Conservation (phyloP, 2,888 invertebrate genomes). For the Trissonchulus latispiculum region DNA sequence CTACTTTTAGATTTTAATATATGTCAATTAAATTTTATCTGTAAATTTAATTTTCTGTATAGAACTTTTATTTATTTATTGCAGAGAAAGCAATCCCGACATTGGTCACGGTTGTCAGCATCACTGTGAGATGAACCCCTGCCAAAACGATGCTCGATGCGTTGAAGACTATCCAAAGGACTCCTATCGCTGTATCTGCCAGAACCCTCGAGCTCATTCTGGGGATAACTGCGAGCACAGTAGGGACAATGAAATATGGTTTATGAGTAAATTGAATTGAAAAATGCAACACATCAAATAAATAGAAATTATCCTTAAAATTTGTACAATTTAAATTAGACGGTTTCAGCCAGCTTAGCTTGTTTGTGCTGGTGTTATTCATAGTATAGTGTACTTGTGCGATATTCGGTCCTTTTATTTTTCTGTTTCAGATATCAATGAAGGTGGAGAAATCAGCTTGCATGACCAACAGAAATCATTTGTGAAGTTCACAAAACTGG, state of each 20-base stretch:
- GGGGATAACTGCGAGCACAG: background rate
- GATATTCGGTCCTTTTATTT: no score
- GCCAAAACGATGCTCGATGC: constrained; percentile 3
- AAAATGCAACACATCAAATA: no score
- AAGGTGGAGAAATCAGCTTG: constrained; percentile 1
- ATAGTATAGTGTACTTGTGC: no score
- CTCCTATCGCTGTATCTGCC: background rate
- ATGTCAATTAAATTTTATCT: no score
- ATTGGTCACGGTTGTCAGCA: background rate
- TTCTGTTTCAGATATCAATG: constrained; percentile 11
- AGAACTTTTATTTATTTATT: background rate
- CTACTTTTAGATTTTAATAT: no score
- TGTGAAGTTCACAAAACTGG: background rate
- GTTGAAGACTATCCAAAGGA: background rate
- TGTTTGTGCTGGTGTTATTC: no score
- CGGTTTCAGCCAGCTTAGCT: no score
- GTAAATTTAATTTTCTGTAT: no score
- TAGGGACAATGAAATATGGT: no score
- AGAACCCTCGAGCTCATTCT: background rate
- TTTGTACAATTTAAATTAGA: no score
- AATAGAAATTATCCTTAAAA: no score
- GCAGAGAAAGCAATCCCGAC: background rate
- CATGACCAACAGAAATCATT: background rate
- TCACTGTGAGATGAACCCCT: background rate
- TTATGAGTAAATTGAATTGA: no score